These are phyloP conservation scores for Chrysomela aeneicollis DNA, from an alignment of 2,888 invertebrate species.

Conservation along the genomic window DNA sequence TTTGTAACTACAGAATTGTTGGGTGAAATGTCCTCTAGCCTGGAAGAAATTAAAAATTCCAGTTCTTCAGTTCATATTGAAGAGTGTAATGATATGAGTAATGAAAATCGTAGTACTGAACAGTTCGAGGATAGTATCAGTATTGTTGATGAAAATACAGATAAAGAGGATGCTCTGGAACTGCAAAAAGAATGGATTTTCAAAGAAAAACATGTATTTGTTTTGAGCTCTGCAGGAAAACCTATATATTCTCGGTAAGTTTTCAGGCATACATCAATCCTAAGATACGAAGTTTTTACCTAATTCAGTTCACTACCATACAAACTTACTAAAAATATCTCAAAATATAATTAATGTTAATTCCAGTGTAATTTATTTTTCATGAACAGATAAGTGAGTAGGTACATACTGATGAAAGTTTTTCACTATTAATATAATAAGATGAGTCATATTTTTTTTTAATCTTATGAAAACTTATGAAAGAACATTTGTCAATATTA, in stretches of 20 bases:
- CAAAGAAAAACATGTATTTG: conserved; percentile 91
- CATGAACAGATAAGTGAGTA: too few relatives aligned
- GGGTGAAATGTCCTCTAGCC: conserved; percentile 71
- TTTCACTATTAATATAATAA: too few relatives aligned
- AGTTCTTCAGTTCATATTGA: conserved; percentile 56
- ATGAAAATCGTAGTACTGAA: conserved; percentile 49
- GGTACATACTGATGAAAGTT: too few relatives aligned
- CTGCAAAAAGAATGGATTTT: conserved; percentile 73
- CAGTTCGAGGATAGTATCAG: conserved; percentile 43
- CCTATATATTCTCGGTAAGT: conserved; percentile 89
- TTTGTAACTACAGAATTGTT: conserved; percentile 76
- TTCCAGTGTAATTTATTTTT: too few relatives aligned
- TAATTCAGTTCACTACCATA: too few relatives aligned
- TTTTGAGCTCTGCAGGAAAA: conserved; percentile 94
- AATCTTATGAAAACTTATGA: too few relatives aligned
- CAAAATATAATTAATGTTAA: too few relatives aligned
- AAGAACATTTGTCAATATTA: too few relatives aligned
- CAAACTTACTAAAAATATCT: too few relatives aligned
- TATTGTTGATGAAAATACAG: conserved; percentile 41
- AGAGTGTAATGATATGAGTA: conserved; percentile 41
- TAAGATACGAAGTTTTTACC: too few relatives aligned
- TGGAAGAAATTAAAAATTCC: conserved; percentile 67
- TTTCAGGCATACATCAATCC: too few relatives aligned
- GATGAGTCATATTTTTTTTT: too few relatives aligned
- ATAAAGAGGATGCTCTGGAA: conserved; percentile 68